phyloP scores from a whole-genome alignment of 2,113 vertebrate genomes.

The Cephalopterus ornatus region DNA sequence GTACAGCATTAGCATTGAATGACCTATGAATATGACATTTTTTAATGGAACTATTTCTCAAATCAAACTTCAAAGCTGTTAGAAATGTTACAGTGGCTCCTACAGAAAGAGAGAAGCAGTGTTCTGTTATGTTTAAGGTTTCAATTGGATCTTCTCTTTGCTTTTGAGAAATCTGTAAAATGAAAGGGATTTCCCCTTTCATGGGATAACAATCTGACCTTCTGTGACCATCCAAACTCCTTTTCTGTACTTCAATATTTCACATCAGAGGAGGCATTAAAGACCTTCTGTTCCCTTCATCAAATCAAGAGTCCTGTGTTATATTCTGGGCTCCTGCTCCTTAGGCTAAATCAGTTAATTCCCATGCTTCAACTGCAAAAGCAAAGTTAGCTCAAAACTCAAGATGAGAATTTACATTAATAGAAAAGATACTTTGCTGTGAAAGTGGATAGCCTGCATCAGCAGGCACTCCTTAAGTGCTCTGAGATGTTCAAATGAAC shows the following conservation, averaged over 20 bases:
- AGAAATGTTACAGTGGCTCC: neutral
- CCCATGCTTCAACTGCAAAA: neutral
- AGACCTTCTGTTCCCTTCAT: neutral
- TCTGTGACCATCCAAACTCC: neutral
- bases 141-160: neutral
- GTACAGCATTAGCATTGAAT: neutral
- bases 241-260: neutral
- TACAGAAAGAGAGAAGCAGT: neutral
- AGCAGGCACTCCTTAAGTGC: neutral
- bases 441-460: neutral
- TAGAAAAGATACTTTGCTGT: neutral
- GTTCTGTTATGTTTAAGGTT: neutral
- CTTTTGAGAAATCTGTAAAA: neutral
- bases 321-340: neutral
- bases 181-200: neutral
- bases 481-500: neutral
- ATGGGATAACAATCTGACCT: neutral
- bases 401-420: neutral
- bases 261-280: neutral
- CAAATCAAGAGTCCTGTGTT: neutral
- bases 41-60: neutral
- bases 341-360: neutral
- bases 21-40: neutral
- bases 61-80: neutral
- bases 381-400: neutral